These are phyloP conservation scores for Pantelozetes paolii DNA, from an alignment of 2,888 invertebrate species.

Conservation along the genomic window DNA sequence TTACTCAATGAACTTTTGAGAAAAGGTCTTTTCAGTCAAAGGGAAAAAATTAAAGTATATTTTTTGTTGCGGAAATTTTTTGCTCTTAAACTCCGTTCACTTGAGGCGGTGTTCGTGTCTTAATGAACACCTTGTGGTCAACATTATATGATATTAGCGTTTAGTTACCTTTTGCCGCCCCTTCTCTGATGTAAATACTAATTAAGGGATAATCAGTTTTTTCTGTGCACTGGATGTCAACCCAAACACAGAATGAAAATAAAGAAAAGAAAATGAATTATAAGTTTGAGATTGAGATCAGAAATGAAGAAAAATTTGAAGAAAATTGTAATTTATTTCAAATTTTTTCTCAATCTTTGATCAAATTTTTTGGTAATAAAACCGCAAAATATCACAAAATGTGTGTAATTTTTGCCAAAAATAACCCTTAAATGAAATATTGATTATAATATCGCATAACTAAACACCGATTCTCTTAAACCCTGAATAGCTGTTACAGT, in stretches of 20 bases:
- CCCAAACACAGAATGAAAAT: no score
- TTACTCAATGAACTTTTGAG: slow-evolving; percentile 10
- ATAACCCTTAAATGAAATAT: not conserved
- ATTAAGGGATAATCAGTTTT: slow-evolving; percentile 25
- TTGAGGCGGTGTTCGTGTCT: slow-evolving; percentile 24
- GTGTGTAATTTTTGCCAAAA: no score
- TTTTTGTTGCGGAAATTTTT: not conserved
- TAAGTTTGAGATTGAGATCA: not conserved
- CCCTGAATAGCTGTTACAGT: no score
- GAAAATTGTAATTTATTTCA: no score
- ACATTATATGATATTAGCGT: slow-evolving; percentile 11
- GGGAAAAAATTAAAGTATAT: not conserved
- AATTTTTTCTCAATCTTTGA: no score
- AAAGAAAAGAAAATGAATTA: not conserved
- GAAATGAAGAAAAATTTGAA: not conserved
- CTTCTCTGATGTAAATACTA: slow-evolving; percentile 11
- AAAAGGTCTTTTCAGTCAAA: not conserved
- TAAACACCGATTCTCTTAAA: not conserved
- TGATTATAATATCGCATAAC: slow-evolving; percentile 3
- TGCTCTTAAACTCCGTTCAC: not conserved
- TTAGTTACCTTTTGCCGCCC: not conserved
- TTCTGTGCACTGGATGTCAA: not conserved
- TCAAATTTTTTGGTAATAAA: no score
- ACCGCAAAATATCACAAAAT: no score
- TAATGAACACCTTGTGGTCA: slow-evolving; percentile 35